Percentiles rank a stretch among this genome's conserved stretches.
Conservation (phyloP, 2,888 invertebrate genomes). For the Torymus tubicola region DNA sequence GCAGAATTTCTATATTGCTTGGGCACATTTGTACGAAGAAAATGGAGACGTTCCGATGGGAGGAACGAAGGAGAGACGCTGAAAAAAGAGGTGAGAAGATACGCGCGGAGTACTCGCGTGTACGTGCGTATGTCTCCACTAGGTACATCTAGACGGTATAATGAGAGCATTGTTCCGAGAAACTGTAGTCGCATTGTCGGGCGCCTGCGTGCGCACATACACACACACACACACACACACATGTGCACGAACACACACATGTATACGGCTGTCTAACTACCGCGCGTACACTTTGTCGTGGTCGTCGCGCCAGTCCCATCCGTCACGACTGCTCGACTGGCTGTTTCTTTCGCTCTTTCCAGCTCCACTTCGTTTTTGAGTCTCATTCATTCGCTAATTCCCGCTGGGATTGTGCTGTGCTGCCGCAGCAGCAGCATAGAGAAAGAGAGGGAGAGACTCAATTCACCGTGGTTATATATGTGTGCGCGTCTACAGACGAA, state of each 20-base stretch:
- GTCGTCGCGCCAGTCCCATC: slow-evolving; percentile 1
- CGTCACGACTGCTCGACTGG: not conserved
- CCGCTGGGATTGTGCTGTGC: slow-evolving; percentile 55
- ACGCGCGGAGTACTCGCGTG: not conserved
- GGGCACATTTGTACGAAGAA: not conserved
- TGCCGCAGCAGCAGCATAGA: not conserved
- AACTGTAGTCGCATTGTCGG: slow-evolving; percentile 73
- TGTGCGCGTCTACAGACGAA: not conserved
- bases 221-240: no score
- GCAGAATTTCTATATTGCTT: not conserved
- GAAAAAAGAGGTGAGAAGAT: slow-evolving; percentile 43
- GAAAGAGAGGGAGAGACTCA: no score
- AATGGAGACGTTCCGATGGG: slow-evolving; percentile 47
- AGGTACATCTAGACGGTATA: slow-evolving; percentile 69
- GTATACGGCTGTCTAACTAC: slow-evolving; percentile 35
- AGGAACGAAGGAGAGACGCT: slow-evolving; percentile 18
- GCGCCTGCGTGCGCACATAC: slow-evolving; percentile 53
- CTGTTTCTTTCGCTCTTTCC: slow-evolving; percentile 21
- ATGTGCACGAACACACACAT: no score
- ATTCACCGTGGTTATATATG: not conserved
- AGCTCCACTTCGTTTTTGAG: slow-evolving; percentile 54
- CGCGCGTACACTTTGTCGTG: slow-evolving; percentile 18
- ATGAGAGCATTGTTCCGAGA: slow-evolving; percentile 75
- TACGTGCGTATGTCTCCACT: slow-evolving; percentile 60
- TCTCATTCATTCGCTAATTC: slow-evolving; percentile 61